Conservation (phyloP, 2,113 vertebrate genomes). For the Acrocephalus kingi region DNA sequence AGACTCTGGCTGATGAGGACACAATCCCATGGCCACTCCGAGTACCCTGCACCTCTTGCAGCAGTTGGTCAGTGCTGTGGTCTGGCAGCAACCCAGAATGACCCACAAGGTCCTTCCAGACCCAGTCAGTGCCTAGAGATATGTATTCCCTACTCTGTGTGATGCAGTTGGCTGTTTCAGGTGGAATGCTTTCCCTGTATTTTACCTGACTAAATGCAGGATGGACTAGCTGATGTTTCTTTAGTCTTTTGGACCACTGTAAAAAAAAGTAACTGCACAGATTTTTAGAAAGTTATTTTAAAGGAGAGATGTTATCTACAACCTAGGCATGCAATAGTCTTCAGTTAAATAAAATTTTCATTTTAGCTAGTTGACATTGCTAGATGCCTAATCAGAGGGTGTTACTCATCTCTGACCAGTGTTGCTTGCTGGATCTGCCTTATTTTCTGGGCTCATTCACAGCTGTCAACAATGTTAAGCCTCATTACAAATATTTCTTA, state of each 20-base stretch:
- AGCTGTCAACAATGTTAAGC: neutral
- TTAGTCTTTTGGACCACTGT: neutral
- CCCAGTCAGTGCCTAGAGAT: accelerated
- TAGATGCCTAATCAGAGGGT: neutral
- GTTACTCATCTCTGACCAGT: neutral
- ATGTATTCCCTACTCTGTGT: neutral
- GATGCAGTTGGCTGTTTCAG: neutral
- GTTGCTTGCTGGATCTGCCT: neutral
- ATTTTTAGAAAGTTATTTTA: neutral
- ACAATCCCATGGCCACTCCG: neutral
- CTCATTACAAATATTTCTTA: neutral
- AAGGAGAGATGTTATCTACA: neutral
- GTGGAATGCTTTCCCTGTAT: neutral
- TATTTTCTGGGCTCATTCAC: neutral
- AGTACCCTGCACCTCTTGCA: neutral
- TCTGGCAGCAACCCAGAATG: neutral
- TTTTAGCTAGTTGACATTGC: neutral
- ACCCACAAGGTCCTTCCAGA: neutral
- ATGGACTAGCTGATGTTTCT: neutral
- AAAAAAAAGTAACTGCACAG: neutral
- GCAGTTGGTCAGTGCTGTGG: neutral
- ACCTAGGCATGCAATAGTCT: neutral
- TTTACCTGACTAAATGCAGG: neutral
- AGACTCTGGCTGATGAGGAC: neutral
- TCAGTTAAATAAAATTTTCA: neutral